These are phyloP conservation scores for Drosophila nigricruria DNA, from an alignment of 2,888 invertebrate species.

Conservation along the genomic window DNA sequence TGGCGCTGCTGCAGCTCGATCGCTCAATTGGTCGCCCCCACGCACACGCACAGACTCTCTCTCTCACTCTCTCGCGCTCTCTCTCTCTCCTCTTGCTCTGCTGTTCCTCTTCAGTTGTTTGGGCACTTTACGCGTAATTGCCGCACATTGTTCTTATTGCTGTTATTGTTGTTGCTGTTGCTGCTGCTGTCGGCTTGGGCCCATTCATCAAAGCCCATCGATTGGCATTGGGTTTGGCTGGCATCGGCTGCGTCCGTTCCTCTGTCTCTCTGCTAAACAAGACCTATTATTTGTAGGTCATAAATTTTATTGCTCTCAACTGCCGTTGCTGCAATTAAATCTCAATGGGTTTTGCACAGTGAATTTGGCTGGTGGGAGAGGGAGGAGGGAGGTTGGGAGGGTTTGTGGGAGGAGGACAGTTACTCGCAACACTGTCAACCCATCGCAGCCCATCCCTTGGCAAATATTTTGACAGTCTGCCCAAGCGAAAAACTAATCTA, in stretches of 20 bases:
- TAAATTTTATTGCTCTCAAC: slow-evolving; percentile 85
- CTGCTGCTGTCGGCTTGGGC: slow-evolving; percentile 41
- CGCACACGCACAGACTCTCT: not conserved
- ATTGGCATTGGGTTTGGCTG: slow-evolving; percentile 47
- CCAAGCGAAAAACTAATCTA: slow-evolving; percentile 35
- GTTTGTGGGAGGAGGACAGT: not conserved
- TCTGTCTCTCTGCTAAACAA: slow-evolving; percentile 53
- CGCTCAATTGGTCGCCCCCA: slow-evolving; percentile 41
- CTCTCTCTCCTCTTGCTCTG: not conserved
- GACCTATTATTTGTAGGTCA: slow-evolving; percentile 84
- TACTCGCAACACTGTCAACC: slow-evolving; percentile 17
- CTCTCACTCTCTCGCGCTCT: not conserved
- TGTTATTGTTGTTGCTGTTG: slow-evolving; percentile 19
- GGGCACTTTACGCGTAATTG: slow-evolving; percentile 73
- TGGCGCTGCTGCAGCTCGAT: slow-evolving; percentile 44
- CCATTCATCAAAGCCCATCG: slow-evolving; percentile 72
- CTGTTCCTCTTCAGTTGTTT: slow-evolving; percentile 42
- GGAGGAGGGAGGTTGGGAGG: slow-evolving; percentile 16
- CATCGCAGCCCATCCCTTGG: slow-evolving; percentile 20
- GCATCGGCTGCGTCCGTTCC: slow-evolving; percentile 11
- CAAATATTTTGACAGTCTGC: slow-evolving; percentile 57
- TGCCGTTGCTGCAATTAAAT: slow-evolving; percentile 84
- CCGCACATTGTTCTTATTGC: slow-evolving; percentile 51
- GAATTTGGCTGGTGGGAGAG: slow-evolving; percentile 19
- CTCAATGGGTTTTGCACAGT: slow-evolving; percentile 66